A percentile compares a stretch with the other conserved stretches of the same genome.
These are phyloP conservation scores for Mizuhopecten yessoensis DNA, from an alignment of 1,140 invertebrate genomes.

Conservation along the genomic window DNA sequence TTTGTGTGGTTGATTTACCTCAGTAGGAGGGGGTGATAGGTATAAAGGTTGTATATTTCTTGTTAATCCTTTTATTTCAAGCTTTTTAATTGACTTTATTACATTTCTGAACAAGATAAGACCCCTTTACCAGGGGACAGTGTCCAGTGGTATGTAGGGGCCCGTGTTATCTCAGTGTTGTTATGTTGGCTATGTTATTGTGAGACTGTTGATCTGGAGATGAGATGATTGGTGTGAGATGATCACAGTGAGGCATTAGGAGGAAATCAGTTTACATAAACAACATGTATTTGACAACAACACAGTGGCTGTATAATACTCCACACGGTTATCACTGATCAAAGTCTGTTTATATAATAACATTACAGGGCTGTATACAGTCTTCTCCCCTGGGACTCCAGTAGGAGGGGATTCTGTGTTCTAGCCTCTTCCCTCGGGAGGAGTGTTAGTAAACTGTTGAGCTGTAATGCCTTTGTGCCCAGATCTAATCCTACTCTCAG, in stretches of 20 bases:
- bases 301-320: background rate
- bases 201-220: background rate
- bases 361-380: background rate
- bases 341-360: slow-evolving; percentile 14
- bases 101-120: no score
- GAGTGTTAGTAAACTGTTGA: background rate
- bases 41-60: no score
- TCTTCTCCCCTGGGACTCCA: background rate
- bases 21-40: no score
- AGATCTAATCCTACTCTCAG: background rate
- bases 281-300: no score
- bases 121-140: no score
- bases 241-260: background rate
- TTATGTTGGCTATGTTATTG: background rate
- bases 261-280: background rate
- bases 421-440: background rate
- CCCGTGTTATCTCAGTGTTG: no score
- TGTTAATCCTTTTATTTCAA: no score
- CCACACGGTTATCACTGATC: background rate
- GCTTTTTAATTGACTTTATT: no score
- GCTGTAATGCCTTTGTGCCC: background rate
- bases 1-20: no score
- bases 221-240: background rate
- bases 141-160: no score
- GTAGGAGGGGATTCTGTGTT: background rate